These are phyloP conservation scores for Carabus problematicus DNA, from an alignment of 2,888 invertebrate genomes.

Conservation along the genomic window DNA sequence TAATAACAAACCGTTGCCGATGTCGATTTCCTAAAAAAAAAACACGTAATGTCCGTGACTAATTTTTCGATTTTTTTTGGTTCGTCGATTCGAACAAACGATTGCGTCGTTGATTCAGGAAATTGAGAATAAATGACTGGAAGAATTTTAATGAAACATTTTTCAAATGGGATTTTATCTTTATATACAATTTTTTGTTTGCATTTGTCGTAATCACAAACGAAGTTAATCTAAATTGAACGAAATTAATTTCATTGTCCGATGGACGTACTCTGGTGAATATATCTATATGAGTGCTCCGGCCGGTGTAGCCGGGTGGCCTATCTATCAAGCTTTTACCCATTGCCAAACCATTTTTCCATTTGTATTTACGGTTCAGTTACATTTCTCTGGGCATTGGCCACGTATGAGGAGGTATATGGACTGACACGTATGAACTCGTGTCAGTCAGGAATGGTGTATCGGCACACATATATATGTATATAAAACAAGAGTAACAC, in stretches of 20 bases:
- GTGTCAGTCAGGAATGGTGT: too few species aligned
- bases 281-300: not conserved
- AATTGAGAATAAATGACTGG: conserved; percentile 57
- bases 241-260: conserved; percentile 60
- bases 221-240: conserved; percentile 60
- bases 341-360: conserved; percentile 1
- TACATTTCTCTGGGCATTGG: too few species aligned
- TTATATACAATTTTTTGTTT: conserved; percentile 53
- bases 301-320: not conserved
- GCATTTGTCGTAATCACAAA: conserved; percentile 57
- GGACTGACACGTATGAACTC: too few species aligned
- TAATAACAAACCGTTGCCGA: conserved; percentile 44
- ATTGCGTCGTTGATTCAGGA: conserved; percentile 47
- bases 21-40: conserved; percentile 43
- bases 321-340: not conserved
- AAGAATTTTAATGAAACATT: conserved; percentile 60
- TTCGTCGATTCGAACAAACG: conserved; percentile 44
- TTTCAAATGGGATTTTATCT: conserved; percentile 53
- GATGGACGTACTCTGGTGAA: conserved; percentile 37
- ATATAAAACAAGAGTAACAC: too few species aligned
- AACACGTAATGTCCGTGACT: conserved; percentile 43
- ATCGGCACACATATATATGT: too few species aligned
- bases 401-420: too few species aligned
- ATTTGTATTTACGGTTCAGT: conserved; percentile 1
- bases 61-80: conserved; percentile 43